phyloP scores from a whole-genome alignment of 2,797 vertebrate genomes.

The Pseudotriccus pelzelni region DNA sequence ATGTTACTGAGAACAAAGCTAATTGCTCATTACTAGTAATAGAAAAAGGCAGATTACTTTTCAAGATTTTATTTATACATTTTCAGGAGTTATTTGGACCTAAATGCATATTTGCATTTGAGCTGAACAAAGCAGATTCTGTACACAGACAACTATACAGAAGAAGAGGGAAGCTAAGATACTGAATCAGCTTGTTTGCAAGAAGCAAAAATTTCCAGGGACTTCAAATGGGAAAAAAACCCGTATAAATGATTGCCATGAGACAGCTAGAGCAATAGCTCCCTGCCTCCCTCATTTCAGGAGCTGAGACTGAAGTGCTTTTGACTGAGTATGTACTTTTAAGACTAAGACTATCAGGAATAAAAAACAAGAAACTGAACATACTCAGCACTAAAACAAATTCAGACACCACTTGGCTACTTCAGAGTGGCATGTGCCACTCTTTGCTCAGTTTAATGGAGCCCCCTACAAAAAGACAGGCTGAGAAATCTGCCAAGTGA shows the following conservation, averaged over 20 bases:
- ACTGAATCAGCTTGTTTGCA: neutral
- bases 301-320: neutral
- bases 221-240: neutral
- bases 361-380: neutral
- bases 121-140: neutral
- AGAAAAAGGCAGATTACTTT: conserved; percentile 39
- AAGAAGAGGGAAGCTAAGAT: neutral
- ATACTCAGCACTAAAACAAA: neutral
- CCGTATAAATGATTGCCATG: neutral
- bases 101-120: conserved; percentile 22
- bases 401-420: neutral
- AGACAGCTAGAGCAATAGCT: neutral
- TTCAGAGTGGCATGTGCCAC: neutral
- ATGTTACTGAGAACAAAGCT: neutral
- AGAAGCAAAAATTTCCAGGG: neutral
- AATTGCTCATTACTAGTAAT: neutral
- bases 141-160: neutral
- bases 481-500: conserved; percentile 10
- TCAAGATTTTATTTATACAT: conserved; percentile 30
- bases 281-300: neutral
- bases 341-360: neutral
- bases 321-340: neutral
- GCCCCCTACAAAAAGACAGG: neutral
- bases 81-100: conserved; percentile 50
- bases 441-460: neutral